Base-by-base conservation (phyloP, 2,888 invertebrate species). In the Monoplex corrugatus region DNA sequence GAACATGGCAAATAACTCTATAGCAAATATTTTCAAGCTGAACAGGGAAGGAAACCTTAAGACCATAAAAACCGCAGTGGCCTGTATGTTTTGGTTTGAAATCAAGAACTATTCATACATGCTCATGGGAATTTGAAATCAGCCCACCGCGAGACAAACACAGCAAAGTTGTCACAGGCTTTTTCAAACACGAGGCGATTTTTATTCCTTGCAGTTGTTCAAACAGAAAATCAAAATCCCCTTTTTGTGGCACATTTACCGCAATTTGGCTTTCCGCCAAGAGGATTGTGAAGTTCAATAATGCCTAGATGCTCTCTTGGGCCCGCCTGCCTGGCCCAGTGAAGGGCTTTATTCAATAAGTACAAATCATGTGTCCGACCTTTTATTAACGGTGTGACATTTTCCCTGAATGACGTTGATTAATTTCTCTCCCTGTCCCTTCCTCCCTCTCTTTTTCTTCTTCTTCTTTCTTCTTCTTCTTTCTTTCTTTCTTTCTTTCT, bases 301-400 rank as follows among this genome's bases (percentile, higher is more conserved):
- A 68, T 68, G 28, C n/a, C 68, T 8, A 28, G 23, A 23, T 68
- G 68, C 68, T 68, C 68, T 68, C 68, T 13, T 23, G 13, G 57
- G 57, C 57, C 13, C n/a, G n/a, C n/a, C n/a, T n/a, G n/a, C n/a
- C n/a, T n/a, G n/a, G n/a, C n/a, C n/a, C n/a, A n/a, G n/a, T 8
- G n/a, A 38, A 80, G 80, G 13, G 80, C 19, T 40, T 80, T 35
- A 43, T 43, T 80, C 38, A 80, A 80, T 80, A 38, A 80, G 80
- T 43, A 43, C 43, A 80, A 80, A 80, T 80, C 38, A 80, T 80
- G 80, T 80, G 80, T 43, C 23, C 80, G 80, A 40, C 80, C 68
- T 68, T 68, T 68, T 68, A 68, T 68, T 68, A 68, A 68, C 68
- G 68, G 68, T 68, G 68, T 68, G 68, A 68, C 68, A 68, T 80